phyloP scores from a whole-genome alignment of 1,140 invertebrate genomes.

The Drosophila elegans region DNA sequence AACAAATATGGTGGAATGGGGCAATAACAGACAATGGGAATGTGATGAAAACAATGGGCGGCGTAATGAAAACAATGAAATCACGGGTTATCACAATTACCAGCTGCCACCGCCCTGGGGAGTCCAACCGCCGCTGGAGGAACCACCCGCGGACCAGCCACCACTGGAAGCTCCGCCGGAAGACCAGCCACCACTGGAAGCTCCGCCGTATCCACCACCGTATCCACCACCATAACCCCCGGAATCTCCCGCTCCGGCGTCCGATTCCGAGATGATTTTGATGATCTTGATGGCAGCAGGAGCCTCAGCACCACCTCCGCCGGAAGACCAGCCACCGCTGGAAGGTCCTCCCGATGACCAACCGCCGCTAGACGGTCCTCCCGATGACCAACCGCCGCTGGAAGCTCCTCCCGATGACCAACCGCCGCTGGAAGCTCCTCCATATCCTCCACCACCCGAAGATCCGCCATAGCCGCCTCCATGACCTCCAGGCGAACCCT shows the following conservation, averaged over 20 bases:
- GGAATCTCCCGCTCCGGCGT: conserved; percentile 38
- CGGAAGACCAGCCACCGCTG: conserved; percentile 50
- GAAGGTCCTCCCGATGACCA: conserved; percentile 58
- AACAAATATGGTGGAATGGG: conserved; percentile 41
- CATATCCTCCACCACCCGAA: conserved; percentile 40
- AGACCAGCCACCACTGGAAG: conserved; percentile 39
- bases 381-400: conserved; percentile 51
- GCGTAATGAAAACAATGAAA: conserved; percentile 37
- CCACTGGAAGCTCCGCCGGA: conserved; percentile 15
- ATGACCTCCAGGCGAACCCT: conserved; percentile 46
- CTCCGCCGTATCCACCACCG: conserved; percentile 6
- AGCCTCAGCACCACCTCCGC: conserved; percentile 48
- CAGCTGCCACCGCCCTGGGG: conserved; percentile 60
- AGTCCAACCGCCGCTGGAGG: conserved; percentile 41
- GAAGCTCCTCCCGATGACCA: conserved; percentile 54
- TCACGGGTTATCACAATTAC: conserved; percentile 65
- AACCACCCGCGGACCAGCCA: conserved; percentile 25
- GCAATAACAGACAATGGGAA: conserved; percentile 1
- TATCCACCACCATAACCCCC: conserved; percentile 48
- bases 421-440: conserved; percentile 34
- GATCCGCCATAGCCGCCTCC: conserved; percentile 54
- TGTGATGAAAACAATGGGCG: conserved; percentile 23
- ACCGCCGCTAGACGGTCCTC: conserved; percentile 40
- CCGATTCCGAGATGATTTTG: conserved; percentile 66
- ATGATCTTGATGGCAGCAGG: conserved; percentile 65